Percentiles rank a stretch among this genome's conserved stretches.
Conservation (phyloP, 2,797 vertebrate genomes). For the Lagocephalus sceleratus region DNA sequence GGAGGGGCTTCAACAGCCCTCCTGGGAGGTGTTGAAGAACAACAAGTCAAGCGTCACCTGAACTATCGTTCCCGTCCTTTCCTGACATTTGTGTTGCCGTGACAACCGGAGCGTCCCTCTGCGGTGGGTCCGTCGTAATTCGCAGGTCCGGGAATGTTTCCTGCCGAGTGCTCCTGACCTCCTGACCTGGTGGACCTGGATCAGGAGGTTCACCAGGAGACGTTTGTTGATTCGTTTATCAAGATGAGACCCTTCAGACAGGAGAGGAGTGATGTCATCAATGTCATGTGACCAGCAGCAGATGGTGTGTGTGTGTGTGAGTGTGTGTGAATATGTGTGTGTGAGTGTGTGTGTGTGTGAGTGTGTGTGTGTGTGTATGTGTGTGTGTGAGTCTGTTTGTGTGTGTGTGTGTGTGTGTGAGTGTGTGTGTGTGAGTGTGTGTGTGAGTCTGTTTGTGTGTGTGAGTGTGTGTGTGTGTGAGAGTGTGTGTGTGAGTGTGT, state of each 20-base stretch:
- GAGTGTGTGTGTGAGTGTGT: slow-evolving; percentile 16
- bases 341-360: no score
- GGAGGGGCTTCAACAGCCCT: no score
- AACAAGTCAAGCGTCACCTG: slow-evolving; percentile 17
- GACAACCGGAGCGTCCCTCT: slow-evolving; percentile 26
- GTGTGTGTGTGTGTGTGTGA: no score
- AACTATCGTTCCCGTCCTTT: slow-evolving; percentile 4
- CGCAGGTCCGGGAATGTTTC: slow-evolving; percentile 46
- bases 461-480: slow-evolving; percentile 2
- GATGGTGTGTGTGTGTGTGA: slow-evolving; percentile 11
- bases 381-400: not conserved
- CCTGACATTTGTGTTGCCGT: slow-evolving; percentile 61
- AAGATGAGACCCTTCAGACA: no score
- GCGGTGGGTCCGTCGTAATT: slow-evolving; percentile 26
- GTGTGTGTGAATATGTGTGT: not conserved
- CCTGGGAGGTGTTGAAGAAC: no score
- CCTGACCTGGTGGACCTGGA: slow-evolving; percentile 25
- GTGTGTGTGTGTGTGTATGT: slow-evolving; percentile 6
- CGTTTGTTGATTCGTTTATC: no score
- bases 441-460: slow-evolving; percentile 13
- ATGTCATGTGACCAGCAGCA: slow-evolving; percentile 30
- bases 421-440: slow-evolving; percentile 6
- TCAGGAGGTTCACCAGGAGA: no score
- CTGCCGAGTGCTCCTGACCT: slow-evolving; percentile 57
- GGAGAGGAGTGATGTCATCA: no score